Base-by-base conservation (phyloP, 2,113 vertebrate species). In the Raja brachyura region DNA sequence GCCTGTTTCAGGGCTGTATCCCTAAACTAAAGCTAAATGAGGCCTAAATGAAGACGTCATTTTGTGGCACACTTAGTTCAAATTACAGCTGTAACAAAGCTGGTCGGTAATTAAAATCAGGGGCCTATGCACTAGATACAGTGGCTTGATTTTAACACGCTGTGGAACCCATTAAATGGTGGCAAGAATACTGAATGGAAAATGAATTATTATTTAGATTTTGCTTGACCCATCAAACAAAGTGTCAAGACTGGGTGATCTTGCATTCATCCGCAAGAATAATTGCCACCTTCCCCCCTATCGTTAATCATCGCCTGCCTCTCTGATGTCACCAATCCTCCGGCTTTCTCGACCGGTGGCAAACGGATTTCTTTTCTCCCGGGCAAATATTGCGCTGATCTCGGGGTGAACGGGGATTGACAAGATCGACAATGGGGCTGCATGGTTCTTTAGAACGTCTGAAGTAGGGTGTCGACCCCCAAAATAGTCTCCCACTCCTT, bases 301-400 rank as follows among this genome's bases (percentile, higher is more conserved):
- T 96, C 96, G 96, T 95, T 97, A 97, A 97, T 97, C 97, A 97
- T 97, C 97, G 97, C 96, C 97, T 97, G 96, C 95, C 96, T 97
- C 95, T 97, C 95, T 96, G 96, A 97, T 97, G 97, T 96, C 96
- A 97, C 96, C 96, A 96, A 97, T 97, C 97, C 97, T 96, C 95
- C 94, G 94, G 94, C 95, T 96, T 96, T 95, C 96, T 95, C 96
- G 96, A 96, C 95, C 96, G 96, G 97, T 97, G 97, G 97, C 96
- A 97, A 96, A 97, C 96, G 95, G 94, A 39, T 95, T 92, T 92
- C 63, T 63, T 97, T 97, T 97, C 97, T 96, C 96, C 96, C 94
- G 97, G 97, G 97, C 96, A 97, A 97, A 96, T 96, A 95, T 96
- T 96, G 96, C 96, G 96, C 95, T 96, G 95, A 95, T 95, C 48